Evolutionary conservation across 2,888 invertebrate species (phyloP), one percentile per base, ranked within the genome.

Genomic region (Pristionchus maxplancki): DNA sequence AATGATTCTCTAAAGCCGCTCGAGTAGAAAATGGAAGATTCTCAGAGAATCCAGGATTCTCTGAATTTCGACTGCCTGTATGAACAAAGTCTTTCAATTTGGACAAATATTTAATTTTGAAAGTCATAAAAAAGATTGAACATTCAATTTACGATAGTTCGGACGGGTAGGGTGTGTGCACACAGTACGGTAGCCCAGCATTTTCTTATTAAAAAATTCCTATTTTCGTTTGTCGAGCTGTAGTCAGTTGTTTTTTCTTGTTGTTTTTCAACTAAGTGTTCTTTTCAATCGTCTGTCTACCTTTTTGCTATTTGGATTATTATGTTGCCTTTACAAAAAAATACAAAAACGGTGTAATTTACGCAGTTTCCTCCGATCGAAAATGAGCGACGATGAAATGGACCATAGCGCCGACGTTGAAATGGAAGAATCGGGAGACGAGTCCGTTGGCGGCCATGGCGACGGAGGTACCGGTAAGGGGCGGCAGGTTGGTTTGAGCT

Each of bases 401-500:
- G 58, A 34, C 8, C 53, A 83, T 8, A 34, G 58, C 34, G 50
- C 83, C n/a, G 83, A 85, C 58, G 81, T 82, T 20, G 89, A 91
- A 34, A 90, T 90, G 53, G 90, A 90, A 8, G 90, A 90, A 67
- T 90, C 90, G 89, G 84, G 88, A 34, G 90, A 89, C 48, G 91
- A 90, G 44, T 78, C 40, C 13, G n/a, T 78, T 4, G 78, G 20
- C 44, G 78, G 44, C 11, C 78, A 28, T 28, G 78, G n/a, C n/a
- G 78, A 78, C 9, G 78, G 78, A 40, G 34, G 17, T 13, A n/a
- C 78, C 48, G 37, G 78, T 28, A 78, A 28, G 48, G 78, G 34
- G 13, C 13, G 78, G 20, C 44, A 78, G 78, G 78, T 78, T 15
- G 13, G 44, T 67, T 48, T 44, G 44, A 9, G 40, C 24, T 67